A percentile compares a stretch with the other conserved stretches of the same genome.
These are phyloP conservation scores for Philotrypesis tridentata DNA, from an alignment of 1,140 invertebrate species.

Conservation along the genomic window DNA sequence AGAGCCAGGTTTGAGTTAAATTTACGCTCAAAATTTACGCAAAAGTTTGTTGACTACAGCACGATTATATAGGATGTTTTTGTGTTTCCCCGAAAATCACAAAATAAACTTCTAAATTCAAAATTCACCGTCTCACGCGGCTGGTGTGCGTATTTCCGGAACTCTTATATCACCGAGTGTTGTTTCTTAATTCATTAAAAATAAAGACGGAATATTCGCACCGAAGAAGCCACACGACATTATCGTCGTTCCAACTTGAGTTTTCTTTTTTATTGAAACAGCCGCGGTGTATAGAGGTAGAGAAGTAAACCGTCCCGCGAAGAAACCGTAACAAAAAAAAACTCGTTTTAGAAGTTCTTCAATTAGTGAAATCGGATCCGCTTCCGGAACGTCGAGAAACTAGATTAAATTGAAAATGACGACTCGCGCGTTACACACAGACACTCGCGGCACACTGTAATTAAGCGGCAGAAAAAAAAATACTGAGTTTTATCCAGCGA, in stretches of 20 bases:
- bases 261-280: no score
- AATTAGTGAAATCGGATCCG: slow-evolving; percentile 46
- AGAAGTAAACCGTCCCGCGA: background rate
- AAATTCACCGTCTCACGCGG: no score
- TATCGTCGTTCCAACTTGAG: no score
- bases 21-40: background rate
- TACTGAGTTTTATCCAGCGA: background rate
- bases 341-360: slow-evolving; percentile 26
- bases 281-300: background rate
- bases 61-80: background rate
- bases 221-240: no score
- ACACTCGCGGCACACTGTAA: background rate
- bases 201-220: no score
- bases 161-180: no score
- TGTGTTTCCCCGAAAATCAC: background rate
- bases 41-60: background rate
- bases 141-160: no score
- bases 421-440: background rate
- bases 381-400: slow-evolving; percentile 23
- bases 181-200: no score
- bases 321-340: slow-evolving; percentile 15
- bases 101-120: background rate
- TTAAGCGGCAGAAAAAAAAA: slow-evolving; percentile 4
- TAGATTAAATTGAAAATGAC: slow-evolving; percentile 29
- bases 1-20: background rate